Evolutionary conservation across 2,113 vertebrate genomes (phyloP), one percentile per base, ranked within the genome.

Genomic region (Megaceryle maxima): DNA sequence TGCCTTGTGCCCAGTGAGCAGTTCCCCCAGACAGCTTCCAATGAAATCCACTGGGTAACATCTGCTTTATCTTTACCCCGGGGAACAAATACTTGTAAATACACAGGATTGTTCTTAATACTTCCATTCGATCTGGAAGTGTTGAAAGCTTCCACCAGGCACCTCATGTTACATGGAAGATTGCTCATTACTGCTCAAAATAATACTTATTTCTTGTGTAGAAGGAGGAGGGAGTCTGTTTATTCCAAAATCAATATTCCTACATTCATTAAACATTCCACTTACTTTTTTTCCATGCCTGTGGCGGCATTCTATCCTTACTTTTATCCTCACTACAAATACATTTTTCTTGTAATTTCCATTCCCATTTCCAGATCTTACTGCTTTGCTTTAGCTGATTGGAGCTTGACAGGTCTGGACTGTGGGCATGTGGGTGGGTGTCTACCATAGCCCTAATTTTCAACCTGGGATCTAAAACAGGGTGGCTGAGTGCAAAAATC

Each of bases 181-280:
- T 87, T 96, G 94, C 92, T 88, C 66, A 29, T 84, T 94, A 62
- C 87, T 84, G 88, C 91, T 94, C 73, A 73, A 92, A 96, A 93
- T 96, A 96, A 92, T 94, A 94, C 90, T 88, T 94, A 88, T 82
- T 97, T 96, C 94, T 92, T 92, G 83, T 87, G 92, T 1, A 87
- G 95, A 88, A 96, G 89, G 90, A 97, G 92, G 48, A 95, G 86
- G 53, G 88, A 91, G 94, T 92, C 94, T 94, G 56, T 93, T 97
- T 96, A 94, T 96, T 97, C 96, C 96, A 96, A 96, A 96, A 96
- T 96, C 96, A 96, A 95, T 96, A 93, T 97, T 96, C 94, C 95
- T 95, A 69, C 66, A 25, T 89, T 96, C 92, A 96, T 95, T 94
- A 96, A 94, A 94, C 44, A 79, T 94, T 95, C 92, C 90, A 83